Evolutionary conservation across 2,797 vertebrate genomes (phyloP), one percentile per base, ranked within the genome.

Genomic region (Echeneis naucrates): DNA sequence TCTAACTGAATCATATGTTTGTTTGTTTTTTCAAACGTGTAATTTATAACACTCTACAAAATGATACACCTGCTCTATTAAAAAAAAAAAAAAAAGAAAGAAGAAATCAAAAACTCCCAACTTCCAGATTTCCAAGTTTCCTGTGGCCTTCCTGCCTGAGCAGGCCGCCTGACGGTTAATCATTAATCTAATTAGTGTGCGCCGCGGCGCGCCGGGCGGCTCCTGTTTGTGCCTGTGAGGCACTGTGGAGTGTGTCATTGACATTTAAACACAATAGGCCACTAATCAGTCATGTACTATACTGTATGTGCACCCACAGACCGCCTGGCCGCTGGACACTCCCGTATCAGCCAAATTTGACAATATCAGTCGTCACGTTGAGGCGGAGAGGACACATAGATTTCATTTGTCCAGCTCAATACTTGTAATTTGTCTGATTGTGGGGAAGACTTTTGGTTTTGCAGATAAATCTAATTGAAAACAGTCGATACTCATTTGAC

Each of bases 111-210:
- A 72, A 57, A 63, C 14, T 68, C 38, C 19, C 17, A 42, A 19
- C 16, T 65, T 52, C 35, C 37, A 14, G 19, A 35, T 30, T 26
- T 42, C 8, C 37, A 68, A 72, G 61, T 77, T 70, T 42, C 69
- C 56, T 57, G 27, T 42, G 33, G 57, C 51, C 55, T 58, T 54
- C 58, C 35, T 55, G 32, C 17, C 67, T 55, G 61, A 68, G 60
- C 47, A 68, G 57, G 50, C 21, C 16, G 9, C 55, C 23, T 78
- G 78, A 80, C 17, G 35, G 87, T 47, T 89, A 88, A 92, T 90
- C 87, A 89, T 88, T 92, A 82, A 91, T 85, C 79, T 84, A 69
- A 89, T 89, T 75, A 88, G 70, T 75, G 84, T 83, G 81, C 75
- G 51, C 68, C 42, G 72, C 54, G 52, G 81, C 76, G 68, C 71